A percentile compares a stretch with the other conserved stretches of the same genome.
phyloP scores from a whole-genome alignment of 2,888 invertebrate species.

The Caenorhabditis japonica region DNA sequence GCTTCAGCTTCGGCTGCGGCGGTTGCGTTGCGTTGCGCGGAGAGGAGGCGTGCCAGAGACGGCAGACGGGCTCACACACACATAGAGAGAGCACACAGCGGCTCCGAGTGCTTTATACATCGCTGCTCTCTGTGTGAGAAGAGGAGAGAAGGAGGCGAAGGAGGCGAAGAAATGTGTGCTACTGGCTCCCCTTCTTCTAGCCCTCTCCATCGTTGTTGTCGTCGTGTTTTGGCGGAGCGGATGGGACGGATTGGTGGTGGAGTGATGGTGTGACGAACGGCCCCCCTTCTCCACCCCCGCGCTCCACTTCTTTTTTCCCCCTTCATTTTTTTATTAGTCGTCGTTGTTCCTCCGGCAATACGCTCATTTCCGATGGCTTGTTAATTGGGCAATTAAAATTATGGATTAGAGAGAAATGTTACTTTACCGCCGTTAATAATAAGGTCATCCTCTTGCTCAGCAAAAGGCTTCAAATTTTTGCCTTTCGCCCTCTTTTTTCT shows the following conservation, averaged over 20 bases:
- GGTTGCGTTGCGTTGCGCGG: too few relatives aligned
- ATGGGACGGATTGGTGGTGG: constrained; percentile 48
- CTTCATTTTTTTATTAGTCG: constrained; percentile 45
- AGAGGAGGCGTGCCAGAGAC: constrained; percentile 32
- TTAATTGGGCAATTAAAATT: too few relatives aligned
- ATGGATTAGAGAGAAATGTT: too few relatives aligned
- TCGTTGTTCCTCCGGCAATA: too few relatives aligned
- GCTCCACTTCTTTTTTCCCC: constrained; percentile 8
- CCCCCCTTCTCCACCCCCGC: constrained; percentile 8
- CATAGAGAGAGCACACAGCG: too few relatives aligned
- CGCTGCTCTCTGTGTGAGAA: constrained; percentile 38
- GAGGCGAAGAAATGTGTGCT: constrained; percentile 27
- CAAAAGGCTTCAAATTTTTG: constrained; percentile 42
- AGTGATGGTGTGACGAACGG: constrained; percentile 51
- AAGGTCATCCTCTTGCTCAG: constrained; percentile 34
- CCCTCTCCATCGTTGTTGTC: constrained; percentile 20
- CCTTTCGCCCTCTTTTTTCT: constrained; percentile 25
- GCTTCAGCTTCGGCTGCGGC: constrained; percentile 13
- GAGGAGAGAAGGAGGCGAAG: constrained; percentile 7
- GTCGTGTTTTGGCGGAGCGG: constrained; percentile 52
- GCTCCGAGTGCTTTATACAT: constrained; percentile 42
- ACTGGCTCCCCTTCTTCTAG: constrained; percentile 15
- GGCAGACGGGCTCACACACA: constrained; percentile 31
- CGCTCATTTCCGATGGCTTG: too few relatives aligned
- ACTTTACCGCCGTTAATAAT: too few relatives aligned